Evolutionary conservation across 2,113 vertebrate species (phyloP).

Genomic region (Amazona guildingii): DNA sequence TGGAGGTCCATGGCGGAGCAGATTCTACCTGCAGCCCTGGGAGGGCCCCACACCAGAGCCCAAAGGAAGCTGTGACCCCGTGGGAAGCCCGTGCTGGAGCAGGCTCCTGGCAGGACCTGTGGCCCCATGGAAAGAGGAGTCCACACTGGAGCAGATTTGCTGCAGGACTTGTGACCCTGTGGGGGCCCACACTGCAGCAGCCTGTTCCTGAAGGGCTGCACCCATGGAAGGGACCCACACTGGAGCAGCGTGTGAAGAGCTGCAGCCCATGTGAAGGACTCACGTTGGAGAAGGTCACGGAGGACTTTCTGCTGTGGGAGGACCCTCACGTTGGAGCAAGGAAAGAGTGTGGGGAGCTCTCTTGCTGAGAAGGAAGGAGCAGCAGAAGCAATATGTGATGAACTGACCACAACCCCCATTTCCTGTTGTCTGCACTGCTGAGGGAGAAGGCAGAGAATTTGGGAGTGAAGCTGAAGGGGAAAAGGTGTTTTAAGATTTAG

Average conservation of each 20-base stretch:
- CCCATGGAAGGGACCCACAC: too few species aligned
- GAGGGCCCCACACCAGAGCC: background rate
- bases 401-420: background rate
- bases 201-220: too few species aligned
- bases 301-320: background rate
- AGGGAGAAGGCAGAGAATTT: background rate
- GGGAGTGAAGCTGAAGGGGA: background rate
- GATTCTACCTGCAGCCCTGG: background rate
- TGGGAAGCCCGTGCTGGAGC: background rate
- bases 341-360: background rate
- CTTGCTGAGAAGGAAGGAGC: background rate
- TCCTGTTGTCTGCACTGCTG: background rate
- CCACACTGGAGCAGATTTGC: too few species aligned
- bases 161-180: too few species aligned
- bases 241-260: background rate
- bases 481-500: background rate
- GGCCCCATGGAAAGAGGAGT: background rate
- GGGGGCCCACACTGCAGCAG: background rate
- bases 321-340: background rate
- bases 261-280: background rate
- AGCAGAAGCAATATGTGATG: background rate
- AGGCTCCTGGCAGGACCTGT: background rate
- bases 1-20: background rate
- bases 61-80: background rate
- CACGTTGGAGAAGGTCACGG: background rate